Conservation (phyloP, 2,888 invertebrate genomes). For the Pomacea canaliculata region DNA sequence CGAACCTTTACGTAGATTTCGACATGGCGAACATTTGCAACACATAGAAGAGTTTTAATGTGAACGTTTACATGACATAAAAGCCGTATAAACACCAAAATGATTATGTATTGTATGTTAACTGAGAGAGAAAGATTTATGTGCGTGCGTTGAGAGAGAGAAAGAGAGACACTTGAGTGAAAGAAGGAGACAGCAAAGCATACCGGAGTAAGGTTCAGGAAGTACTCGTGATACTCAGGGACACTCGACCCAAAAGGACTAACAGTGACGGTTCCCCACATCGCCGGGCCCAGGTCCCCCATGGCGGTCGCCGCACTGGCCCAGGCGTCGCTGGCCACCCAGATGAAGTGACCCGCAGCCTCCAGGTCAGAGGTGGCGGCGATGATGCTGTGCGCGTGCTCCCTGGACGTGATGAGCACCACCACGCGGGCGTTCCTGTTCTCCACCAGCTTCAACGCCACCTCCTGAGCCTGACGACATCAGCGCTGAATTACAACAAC, state of each 20-base stretch:
- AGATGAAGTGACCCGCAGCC: conserved; percentile 44
- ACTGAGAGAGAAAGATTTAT: too few species aligned
- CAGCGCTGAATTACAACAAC: too few species aligned
- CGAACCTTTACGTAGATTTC: neutral
- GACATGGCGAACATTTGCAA: neutral
- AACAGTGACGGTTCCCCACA: conserved; percentile 43
- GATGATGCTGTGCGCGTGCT: conserved; percentile 32
- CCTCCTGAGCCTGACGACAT: neutral
- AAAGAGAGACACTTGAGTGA: neutral
- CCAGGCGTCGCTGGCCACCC: conserved; percentile 52
- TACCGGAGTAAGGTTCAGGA: conserved; percentile 2
- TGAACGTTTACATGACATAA: too few species aligned
- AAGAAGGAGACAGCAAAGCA: neutral
- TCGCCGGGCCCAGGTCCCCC: conserved; percentile 35
- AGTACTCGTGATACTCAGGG: conserved; percentile 17
- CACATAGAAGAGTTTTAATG: neutral
- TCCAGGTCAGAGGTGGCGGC: conserved; percentile 26
- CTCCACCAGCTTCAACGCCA: conserved; percentile 20
- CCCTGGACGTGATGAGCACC: conserved; percentile 45
- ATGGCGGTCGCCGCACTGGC: conserved; percentile 24
- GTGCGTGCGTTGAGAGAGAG: neutral
- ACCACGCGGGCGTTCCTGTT: conserved; percentile 41
- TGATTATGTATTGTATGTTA: too few species aligned
- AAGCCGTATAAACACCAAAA: too few species aligned
- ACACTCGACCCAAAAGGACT: conserved; percentile 13